Percentiles rank a stretch among this genome's conserved stretches.
phyloP scores from a whole-genome alignment of 2,113 vertebrate genomes.

The Chionis minor region DNA sequence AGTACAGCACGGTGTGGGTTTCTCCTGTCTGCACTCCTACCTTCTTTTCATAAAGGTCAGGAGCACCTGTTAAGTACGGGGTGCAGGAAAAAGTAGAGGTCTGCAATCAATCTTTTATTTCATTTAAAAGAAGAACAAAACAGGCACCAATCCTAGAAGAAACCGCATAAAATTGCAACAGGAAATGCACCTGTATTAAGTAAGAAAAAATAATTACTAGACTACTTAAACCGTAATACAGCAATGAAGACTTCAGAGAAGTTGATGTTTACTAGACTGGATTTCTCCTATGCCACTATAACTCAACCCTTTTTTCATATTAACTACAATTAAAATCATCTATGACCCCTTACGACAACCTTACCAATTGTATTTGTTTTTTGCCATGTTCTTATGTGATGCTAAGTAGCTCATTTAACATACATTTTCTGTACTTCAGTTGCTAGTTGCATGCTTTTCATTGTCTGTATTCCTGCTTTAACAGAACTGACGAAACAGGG shows the following conservation, averaged over 20 bases:
- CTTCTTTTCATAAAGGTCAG: background rate
- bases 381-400: background rate
- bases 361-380: background rate
- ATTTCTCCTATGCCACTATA: background rate
- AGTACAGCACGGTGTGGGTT: background rate
- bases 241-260: background rate
- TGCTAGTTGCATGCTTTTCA: background rate
- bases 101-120: background rate
- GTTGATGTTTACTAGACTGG: background rate
- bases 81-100: background rate
- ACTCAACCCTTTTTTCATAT: background rate
- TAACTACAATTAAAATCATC: background rate
- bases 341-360: background rate
- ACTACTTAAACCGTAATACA: background rate
- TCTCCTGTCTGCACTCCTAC: background rate
- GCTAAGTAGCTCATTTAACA: background rate
- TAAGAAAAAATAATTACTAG: background rate
- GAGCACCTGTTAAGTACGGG: background rate
- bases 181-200: background rate
- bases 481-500: background rate
- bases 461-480: background rate
- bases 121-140: background rate
- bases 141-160: background rate
- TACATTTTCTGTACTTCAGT: background rate
- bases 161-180: background rate